These are phyloP conservation scores for Aeoliscus strigatus DNA, from an alignment of 2,797 vertebrate species.

Conservation along the genomic window DNA sequence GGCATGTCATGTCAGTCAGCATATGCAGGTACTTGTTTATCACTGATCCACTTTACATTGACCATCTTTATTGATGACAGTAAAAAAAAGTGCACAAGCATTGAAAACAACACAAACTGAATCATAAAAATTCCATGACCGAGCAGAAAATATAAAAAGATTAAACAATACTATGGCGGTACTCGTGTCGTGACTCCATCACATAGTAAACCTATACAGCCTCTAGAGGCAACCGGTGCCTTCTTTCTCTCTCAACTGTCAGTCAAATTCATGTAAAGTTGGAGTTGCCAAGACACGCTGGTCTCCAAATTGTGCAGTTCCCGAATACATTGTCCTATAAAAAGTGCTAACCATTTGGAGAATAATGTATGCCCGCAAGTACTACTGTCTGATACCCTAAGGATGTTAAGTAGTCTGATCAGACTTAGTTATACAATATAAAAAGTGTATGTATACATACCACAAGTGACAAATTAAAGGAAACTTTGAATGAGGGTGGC, in stretches of 20 bases:
- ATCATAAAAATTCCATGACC: constrained; percentile 64
- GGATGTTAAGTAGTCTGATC: constrained; percentile 33
- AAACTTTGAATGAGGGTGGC: background rate
- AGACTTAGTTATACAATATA: constrained; percentile 47
- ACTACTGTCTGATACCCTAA: constrained; percentile 55
- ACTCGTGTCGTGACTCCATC: constrained; percentile 78
- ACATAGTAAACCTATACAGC: constrained; percentile 78
- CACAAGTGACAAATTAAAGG: constrained; percentile 3
- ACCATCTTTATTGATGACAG: constrained; percentile 74
- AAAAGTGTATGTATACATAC: constrained; percentile 27
- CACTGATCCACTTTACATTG: constrained; percentile 36
- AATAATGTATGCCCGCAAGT: constrained; percentile 55
- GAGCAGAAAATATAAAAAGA: constrained; percentile 63
- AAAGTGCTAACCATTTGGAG: constrained; percentile 67
- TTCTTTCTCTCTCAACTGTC: constrained; percentile 72
- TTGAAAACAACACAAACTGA: constrained; percentile 61
- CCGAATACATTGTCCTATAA: constrained; percentile 56
- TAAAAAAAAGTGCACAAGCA: constrained; percentile 79
- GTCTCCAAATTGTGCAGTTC: constrained; percentile 59
- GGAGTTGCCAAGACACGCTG: constrained; percentile 50
- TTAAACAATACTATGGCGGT: constrained; percentile 76
- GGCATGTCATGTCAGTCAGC: background rate
- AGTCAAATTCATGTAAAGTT: constrained; percentile 60
- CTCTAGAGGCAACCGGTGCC: constrained; percentile 87
- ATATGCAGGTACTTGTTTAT: background rate